phyloP scores from a whole-genome alignment of 53 echinoderm and acorn worm genomes.

The Astropecten irregularis region DNA sequence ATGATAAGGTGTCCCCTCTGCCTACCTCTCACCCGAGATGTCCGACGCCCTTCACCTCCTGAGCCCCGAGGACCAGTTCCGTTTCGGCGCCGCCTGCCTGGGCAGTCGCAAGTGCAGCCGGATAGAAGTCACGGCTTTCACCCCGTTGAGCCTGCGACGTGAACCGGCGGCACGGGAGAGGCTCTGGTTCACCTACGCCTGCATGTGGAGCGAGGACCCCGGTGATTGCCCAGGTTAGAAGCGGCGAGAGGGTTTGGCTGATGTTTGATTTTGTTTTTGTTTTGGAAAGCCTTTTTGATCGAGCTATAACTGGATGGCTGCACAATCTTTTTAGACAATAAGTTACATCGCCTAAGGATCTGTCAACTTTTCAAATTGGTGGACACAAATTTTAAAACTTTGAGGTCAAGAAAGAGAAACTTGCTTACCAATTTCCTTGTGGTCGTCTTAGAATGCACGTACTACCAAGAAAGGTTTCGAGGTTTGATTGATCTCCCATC shows the following conservation, averaged over 20 bases:
- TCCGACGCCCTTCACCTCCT: constrained; percentile 68
- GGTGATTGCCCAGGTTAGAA: constrained; percentile 79
- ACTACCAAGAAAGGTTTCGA: no score
- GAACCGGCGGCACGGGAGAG: constrained; percentile 53
- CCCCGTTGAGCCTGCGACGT: constrained; percentile 49
- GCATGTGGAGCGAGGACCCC: constrained; percentile 56
- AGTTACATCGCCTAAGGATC: no score
- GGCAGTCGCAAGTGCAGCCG: constrained; percentile 39
- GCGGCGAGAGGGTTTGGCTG: background rate
- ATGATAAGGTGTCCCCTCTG: background rate
- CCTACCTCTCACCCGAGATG: constrained; percentile 44
- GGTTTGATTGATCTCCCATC: no score
- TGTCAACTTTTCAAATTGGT: no score
- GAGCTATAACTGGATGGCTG: no score
- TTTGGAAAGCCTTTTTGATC: no score
- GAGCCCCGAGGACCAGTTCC: constrained; percentile 47
- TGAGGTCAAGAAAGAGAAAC: no score
- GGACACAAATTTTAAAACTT: no score
- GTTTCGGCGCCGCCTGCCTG: constrained; percentile 69
- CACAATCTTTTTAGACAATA: no score
- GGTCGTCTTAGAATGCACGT: no score
- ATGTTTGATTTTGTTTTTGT: background rate
- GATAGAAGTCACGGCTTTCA: constrained; percentile 51
- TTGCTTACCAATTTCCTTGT: no score
- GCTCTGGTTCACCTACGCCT: constrained; percentile 86